Conservation (phyloP, 2,113 vertebrate species). For the Anarrhichthys ocellatus region DNA sequence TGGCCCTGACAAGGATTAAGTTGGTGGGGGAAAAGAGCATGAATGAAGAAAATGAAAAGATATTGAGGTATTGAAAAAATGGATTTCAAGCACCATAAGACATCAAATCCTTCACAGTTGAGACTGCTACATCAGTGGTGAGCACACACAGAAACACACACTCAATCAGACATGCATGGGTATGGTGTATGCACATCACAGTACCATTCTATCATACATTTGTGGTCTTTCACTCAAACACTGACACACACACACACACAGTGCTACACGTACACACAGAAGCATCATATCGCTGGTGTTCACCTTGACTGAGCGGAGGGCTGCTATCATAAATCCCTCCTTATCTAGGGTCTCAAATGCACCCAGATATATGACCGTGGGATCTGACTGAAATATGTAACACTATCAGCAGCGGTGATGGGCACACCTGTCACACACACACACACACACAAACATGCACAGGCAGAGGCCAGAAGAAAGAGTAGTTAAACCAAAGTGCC, state of each 20-base stretch:
- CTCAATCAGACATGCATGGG: slow-evolving; percentile 2
- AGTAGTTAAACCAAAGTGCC: not conserved
- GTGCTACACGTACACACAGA: slow-evolving; percentile 19
- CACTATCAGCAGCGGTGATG: slow-evolving; percentile 51
- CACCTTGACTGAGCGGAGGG: slow-evolving; percentile 73
- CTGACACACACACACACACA: not conserved
- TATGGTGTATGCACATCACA: not conserved
- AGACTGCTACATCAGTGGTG: not conserved
- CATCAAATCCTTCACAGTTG: slow-evolving; percentile 32
- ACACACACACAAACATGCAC: slow-evolving; percentile 6
- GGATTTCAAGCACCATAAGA: slow-evolving; percentile 42
- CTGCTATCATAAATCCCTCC: slow-evolving; percentile 71
- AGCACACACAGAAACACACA: slow-evolving; percentile 1
- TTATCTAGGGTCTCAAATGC: slow-evolving; percentile 74
- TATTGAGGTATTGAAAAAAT: slow-evolving; percentile 42
- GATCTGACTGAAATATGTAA: slow-evolving; percentile 73
- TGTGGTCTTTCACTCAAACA: slow-evolving; percentile 13
- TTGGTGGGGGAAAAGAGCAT: not conserved
- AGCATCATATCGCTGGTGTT: slow-evolving; percentile 68
- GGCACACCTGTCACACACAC: slow-evolving; percentile 13
- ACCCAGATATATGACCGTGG: slow-evolving; percentile 64
- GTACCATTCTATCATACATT: slow-evolving; percentile 8
- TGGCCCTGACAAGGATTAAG: slow-evolving; percentile 37
- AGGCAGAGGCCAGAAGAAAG: not conserved
- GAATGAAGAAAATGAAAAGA: slow-evolving; percentile 43